phyloP scores from a whole-genome alignment of 2,113 vertebrate species.

The Chlorodrepanis virens region DNA sequence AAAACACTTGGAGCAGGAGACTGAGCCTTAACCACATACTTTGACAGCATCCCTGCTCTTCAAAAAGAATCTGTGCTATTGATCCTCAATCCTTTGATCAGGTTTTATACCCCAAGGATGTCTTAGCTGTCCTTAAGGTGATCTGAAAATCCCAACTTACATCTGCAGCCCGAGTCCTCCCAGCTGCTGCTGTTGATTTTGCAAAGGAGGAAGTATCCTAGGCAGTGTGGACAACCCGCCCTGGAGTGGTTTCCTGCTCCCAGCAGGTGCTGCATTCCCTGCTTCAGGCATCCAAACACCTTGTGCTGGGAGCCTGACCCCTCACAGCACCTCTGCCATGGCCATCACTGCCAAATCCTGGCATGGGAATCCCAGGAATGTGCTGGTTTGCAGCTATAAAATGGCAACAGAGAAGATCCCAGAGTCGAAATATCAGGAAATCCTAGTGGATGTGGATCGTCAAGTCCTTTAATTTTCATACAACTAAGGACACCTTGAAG shows the following conservation, averaged over 20 bases:
- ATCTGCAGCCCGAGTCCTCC: rapidly evolving
- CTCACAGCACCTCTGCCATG: not conserved
- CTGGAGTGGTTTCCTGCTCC: not conserved
- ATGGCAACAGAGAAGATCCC: not conserved
- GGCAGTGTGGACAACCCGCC: not conserved
- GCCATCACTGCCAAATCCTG: not conserved
- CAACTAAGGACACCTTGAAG: conserved; percentile 35
- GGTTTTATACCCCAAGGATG: not conserved
- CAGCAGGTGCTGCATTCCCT: not conserved
- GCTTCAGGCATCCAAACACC: not conserved
- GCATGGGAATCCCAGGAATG: not conserved
- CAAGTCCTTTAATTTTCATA: not conserved
- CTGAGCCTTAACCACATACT: not conserved
- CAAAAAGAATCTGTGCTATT: not conserved
- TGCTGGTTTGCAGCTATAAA: not conserved
- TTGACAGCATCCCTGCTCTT: not conserved
- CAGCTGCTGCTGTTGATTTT: not conserved
- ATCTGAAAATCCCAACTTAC: not conserved
- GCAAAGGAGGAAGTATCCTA: not conserved
- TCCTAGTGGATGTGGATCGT: not conserved
- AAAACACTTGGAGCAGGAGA: not conserved
- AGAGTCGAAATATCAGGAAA: not conserved
- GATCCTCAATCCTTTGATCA: not conserved
- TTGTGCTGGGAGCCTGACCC: not conserved
- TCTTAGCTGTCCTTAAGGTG: not conserved